These are phyloP conservation scores for Panagrolaimus sp. DNA, from an alignment of 1,140 invertebrate genomes.

Conservation along the genomic window DNA sequence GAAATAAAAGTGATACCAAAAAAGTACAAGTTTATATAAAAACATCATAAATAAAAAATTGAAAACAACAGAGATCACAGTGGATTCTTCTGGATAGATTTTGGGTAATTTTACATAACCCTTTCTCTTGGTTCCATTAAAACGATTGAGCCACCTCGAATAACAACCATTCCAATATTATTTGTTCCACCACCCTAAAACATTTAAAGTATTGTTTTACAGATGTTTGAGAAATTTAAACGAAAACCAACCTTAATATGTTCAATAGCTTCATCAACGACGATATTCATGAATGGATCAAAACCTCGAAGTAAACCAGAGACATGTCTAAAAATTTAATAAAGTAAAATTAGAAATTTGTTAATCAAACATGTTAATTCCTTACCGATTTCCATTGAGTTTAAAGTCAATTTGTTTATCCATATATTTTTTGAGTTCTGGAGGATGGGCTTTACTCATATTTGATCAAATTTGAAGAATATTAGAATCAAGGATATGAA, in stretches of 20 bases:
- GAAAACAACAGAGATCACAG: not conserved
- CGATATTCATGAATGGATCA: conserved; percentile 89
- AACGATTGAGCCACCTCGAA: conserved; percentile 59
- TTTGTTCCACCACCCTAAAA: conserved; percentile 47
- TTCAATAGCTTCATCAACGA: conserved; percentile 53
- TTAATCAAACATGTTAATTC: too few relatives aligned
- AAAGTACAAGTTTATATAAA: not conserved
- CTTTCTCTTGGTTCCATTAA: conserved; percentile 58
- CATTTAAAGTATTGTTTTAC: conserved; percentile 1
- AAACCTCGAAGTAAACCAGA: conserved; percentile 89
- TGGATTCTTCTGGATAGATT: too few relatives aligned
- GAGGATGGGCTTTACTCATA: conserved; percentile 68
- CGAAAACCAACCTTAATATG: conserved; percentile 44
- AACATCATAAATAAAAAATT: not conserved
- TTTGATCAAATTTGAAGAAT: conserved; percentile 28
- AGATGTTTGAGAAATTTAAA: conserved; percentile 6
- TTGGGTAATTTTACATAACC: conserved; percentile 25
- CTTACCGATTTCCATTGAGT: conserved; percentile 64
- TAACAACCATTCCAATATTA: conserved; percentile 57
- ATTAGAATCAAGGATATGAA: too few relatives aligned
- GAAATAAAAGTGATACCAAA: not conserved
- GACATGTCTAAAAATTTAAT: conserved; percentile 67
- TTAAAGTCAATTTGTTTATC: conserved; percentile 61
- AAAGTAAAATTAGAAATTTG: too few relatives aligned
- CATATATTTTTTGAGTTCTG: conserved; percentile 66